These are phyloP conservation scores for Chymomyza costata DNA, from an alignment of 1,140 invertebrate genomes.

Conservation along the genomic window DNA sequence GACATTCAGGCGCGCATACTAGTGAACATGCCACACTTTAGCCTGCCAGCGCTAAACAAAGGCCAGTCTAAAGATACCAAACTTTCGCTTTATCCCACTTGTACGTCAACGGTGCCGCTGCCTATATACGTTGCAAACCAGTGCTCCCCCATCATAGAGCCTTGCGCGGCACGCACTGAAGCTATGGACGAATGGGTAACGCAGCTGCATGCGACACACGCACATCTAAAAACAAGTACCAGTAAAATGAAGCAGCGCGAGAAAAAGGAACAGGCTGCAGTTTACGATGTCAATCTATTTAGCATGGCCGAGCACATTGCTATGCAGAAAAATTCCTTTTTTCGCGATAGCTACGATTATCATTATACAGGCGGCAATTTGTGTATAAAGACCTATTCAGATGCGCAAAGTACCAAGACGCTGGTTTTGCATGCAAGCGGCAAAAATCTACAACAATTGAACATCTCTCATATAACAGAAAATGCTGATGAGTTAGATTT, in stretches of 20 bases:
- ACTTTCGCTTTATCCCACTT: slow-evolving; percentile 19
- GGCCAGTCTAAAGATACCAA: slow-evolving; percentile 12
- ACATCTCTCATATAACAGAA: slow-evolving; percentile 25
- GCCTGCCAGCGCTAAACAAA: slow-evolving; percentile 14
- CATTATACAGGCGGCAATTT: slow-evolving; percentile 55
- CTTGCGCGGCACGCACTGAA: slow-evolving; percentile 15
- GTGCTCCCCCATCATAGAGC: slow-evolving; percentile 36
- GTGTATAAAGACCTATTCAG: slow-evolving; percentile 13
- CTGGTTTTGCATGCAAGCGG: slow-evolving; percentile 46
- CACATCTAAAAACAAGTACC: neutral
- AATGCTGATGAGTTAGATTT: slow-evolving; percentile 21
- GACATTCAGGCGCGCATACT: slow-evolving; percentile 1
- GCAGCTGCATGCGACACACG: neutral
- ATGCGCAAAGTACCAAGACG: neutral
- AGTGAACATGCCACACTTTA: slow-evolving; percentile 19
- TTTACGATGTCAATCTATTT: slow-evolving; percentile 28
- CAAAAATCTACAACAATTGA: slow-evolving; percentile 20
- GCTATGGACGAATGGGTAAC: slow-evolving; percentile 23
- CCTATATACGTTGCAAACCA: slow-evolving; percentile 33
- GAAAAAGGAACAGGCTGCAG: slow-evolving; percentile 9
- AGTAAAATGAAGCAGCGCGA: slow-evolving; percentile 27
- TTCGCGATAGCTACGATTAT: slow-evolving; percentile 55
- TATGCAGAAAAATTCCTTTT: slow-evolving; percentile 36
- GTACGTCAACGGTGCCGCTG: slow-evolving; percentile 23
- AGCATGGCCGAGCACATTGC: slow-evolving; percentile 52